Base-by-base conservation (phyloP, 37 sponge, comb jelly and placozoan genomes). In the Aphrocallistes beatrix region DNA sequence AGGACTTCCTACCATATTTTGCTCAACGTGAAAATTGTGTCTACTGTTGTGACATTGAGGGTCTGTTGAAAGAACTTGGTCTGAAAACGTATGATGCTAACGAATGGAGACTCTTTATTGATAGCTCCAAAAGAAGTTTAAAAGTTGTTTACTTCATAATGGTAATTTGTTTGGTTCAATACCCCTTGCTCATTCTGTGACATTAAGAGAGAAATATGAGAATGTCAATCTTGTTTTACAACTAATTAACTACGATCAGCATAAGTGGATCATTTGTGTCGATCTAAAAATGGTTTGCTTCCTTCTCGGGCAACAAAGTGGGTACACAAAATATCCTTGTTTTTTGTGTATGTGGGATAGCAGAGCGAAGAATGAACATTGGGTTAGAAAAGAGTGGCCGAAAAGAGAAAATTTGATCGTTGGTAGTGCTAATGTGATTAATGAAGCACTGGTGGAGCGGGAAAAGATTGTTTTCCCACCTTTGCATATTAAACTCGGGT, bases 271-370 rank as follows among this genome's bases (percentile, higher is more conserved):
- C 75, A 60, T 60, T 30, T 60, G 75, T 60, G 75, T 60, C 25
- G 75, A 60, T 60, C 75, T 60, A 60, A 60, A 60, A 60, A 60
- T 60, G 75, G 75, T 60, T 60, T 60, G 75, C 75, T 60, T 60
- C 75, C 75, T 60, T 60, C 75, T 60, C 75, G 75, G 75, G 75
- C 75, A 60, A 60, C 75, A 60, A 60, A 60, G 75, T 60, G 75
- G 75, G 21, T 60, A 60, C 21, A 60, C 75, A 60, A 60, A 60
- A 60, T 60, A 60, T 60, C 75, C 75, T 60, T 60, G 75, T 60
- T 60, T 42, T 60, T 60, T 60, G 75, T 60, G 75, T 60, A 60
- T 60, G 75, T 60, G 75, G 75, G 75, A 60, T 60, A 60, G 75
- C 34, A 60, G 75, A 60, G 75, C 75, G 75, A 60, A 60, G 75